Percentiles rank a stretch among this genome's conserved stretches.
These are phyloP conservation scores for Hipparchia semele DNA, from an alignment of 2,888 invertebrate species.

Conservation along the genomic window DNA sequence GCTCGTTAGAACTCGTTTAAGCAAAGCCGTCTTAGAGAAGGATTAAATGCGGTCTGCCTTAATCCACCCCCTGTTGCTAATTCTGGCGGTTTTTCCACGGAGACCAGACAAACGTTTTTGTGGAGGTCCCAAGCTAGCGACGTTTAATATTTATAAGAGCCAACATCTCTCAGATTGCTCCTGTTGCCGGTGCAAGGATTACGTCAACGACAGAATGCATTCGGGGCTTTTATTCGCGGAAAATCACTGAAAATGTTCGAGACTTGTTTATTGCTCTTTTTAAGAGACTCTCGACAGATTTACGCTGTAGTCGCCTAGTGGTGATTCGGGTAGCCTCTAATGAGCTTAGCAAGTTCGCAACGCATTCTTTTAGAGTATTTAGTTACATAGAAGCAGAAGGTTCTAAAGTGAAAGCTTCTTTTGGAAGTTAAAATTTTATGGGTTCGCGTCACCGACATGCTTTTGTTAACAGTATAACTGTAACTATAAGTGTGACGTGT, in stretches of 20 bases:
- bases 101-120: conserved; percentile 82
- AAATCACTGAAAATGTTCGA: conserved; percentile 60
- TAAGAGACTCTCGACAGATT: conserved; percentile 21
- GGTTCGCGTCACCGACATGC: no score
- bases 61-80: conserved; percentile 81
- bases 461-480: no score
- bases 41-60: conserved; percentile 82
- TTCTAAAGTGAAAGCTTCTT: not conserved
- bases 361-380: not conserved
- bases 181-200: conserved; percentile 71
- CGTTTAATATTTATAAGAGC: conserved; percentile 80
- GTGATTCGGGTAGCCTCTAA: conserved; percentile 3
- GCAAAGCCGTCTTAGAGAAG: conserved; percentile 83
- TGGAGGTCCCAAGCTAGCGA: conserved; percentile 64
- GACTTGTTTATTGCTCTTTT: conserved; percentile 32
- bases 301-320: not conserved
- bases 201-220: conserved; percentile 63
- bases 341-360: conserved; percentile 2
- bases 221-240: conserved; percentile 59
- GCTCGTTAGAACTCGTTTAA: conserved; percentile 84
- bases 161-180: conserved; percentile 67
- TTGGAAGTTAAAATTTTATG: no score
- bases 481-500: no score
- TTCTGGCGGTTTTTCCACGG: conserved; percentile 80
- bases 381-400: not conserved